phyloP scores from a whole-genome alignment of 2,888 invertebrate genomes.

The Cacoxenus indagator region DNA sequence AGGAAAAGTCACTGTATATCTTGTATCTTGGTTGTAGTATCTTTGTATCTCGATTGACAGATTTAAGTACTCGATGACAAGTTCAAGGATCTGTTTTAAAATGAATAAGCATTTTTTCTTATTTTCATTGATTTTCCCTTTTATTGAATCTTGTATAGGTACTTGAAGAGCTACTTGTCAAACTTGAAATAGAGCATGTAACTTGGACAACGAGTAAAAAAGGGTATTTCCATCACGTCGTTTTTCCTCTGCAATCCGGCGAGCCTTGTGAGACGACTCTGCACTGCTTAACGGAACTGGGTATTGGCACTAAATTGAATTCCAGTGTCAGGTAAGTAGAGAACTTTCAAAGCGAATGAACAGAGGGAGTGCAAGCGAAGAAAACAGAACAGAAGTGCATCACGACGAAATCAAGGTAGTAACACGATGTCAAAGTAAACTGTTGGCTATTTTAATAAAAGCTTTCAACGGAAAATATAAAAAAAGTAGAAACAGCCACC shows the following conservation, averaged over 20 bases:
- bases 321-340: constrained; percentile 79
- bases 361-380: not conserved
- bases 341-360: constrained; percentile 18
- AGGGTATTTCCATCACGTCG: constrained; percentile 79
- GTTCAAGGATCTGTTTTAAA: too few species aligned
- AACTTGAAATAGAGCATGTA: constrained; percentile 78
- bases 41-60: too few species aligned
- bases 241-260: constrained; percentile 79
- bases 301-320: constrained; percentile 78
- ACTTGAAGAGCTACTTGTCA: constrained; percentile 77
- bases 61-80: too few species aligned
- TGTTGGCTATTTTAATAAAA: constrained; percentile 16
- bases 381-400: not conserved
- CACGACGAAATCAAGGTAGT: not conserved
- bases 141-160: constrained; percentile 72
- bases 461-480: not conserved
- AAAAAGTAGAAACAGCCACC: not conserved
- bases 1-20: too few species aligned
- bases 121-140: constrained; percentile 22
- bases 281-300: constrained; percentile 80
- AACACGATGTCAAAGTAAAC: not conserved
- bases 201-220: constrained; percentile 79
- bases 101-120: too few species aligned
- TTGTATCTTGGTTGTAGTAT: too few species aligned
- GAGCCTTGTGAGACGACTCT: constrained; percentile 81